Conservation (phyloP, 35 echinoderm and acorn worm genomes). For the Ophiothrix spiculata region DNA sequence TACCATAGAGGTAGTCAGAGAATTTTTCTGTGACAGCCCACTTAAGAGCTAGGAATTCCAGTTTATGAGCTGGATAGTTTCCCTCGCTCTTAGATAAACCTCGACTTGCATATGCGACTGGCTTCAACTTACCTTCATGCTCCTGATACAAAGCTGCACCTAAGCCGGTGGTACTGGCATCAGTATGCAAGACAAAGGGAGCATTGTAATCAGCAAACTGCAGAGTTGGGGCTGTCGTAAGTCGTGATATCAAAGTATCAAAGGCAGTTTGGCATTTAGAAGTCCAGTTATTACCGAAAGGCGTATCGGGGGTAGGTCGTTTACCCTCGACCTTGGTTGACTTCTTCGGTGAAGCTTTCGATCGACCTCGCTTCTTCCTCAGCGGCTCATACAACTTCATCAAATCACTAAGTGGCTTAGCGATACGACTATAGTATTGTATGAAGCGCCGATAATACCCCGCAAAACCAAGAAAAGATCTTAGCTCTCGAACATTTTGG, state of each 20-base stretch:
- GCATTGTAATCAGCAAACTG: conserved; percentile 40
- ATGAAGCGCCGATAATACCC: conserved; percentile 80
- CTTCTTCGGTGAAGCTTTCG: background rate
- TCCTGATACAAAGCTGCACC: conserved; percentile 57
- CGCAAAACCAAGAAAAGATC: conserved; percentile 69
- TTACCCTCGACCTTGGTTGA: background rate
- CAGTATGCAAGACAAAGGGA: conserved; percentile 41
- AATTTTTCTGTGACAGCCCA: conserved; percentile 42
- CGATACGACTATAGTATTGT: conserved; percentile 37
- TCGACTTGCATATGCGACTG: conserved; percentile 53
- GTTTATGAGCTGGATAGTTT: conserved; percentile 39
- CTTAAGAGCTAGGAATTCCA: conserved; percentile 35
- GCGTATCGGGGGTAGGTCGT: background rate
- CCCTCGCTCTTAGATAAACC: conserved; percentile 47
- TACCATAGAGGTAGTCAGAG: conserved; percentile 47
- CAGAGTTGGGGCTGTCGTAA: conserved; percentile 41
- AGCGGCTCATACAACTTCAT: conserved; percentile 21
- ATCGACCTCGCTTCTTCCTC: background rate
- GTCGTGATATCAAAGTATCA: conserved; percentile 27
- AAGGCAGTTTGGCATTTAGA: conserved; percentile 34
- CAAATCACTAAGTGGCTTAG: conserved; percentile 50
- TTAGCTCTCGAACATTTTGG: conserved; percentile 46
- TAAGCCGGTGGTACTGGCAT: conserved; percentile 41
- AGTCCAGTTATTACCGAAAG: conserved; percentile 29
- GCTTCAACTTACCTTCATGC: conserved; percentile 34